These are phyloP conservation scores for Myotis lucifugus DNA, from an alignment of 2,113 vertebrate species.

Conservation along the genomic window DNA sequence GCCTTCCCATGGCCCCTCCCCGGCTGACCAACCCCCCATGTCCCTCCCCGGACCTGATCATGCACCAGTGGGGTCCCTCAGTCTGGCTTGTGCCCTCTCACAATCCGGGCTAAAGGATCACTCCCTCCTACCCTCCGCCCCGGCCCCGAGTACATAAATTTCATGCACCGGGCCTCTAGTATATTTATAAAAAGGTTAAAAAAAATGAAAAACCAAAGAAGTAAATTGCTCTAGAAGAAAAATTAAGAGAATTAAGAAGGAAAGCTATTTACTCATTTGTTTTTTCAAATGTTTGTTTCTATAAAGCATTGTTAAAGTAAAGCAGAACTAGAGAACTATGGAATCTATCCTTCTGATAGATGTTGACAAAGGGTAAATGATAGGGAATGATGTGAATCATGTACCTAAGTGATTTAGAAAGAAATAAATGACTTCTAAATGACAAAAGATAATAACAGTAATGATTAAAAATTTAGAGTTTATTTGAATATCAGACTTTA, in stretches of 20 bases:
- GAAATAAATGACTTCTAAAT: neutral
- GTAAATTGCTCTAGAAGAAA: neutral
- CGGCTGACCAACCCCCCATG: no score
- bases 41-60: no score
- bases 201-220: neutral
- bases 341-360: neutral
- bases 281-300: neutral
- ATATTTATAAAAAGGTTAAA: no score
- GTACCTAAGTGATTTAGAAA: neutral
- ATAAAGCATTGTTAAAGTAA: neutral
- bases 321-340: neutral
- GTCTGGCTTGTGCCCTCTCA: no score
- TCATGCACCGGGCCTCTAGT: no score
- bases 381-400: neutral
- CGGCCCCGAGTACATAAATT: no score
- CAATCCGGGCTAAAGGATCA: no score
- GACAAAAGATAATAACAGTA: neutral
- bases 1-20: no score
- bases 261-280: neutral
- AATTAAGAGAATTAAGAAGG: neutral
- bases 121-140: no score
- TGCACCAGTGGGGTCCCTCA: no score
- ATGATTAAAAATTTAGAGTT: neutral
- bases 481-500: neutral
- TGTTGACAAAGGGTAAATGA: neutral